Evolutionary conservation across 2,113 vertebrate genomes (phyloP), one percentile per base, ranked within the genome.

Genomic region (Gallinago jamesoni): DNA sequence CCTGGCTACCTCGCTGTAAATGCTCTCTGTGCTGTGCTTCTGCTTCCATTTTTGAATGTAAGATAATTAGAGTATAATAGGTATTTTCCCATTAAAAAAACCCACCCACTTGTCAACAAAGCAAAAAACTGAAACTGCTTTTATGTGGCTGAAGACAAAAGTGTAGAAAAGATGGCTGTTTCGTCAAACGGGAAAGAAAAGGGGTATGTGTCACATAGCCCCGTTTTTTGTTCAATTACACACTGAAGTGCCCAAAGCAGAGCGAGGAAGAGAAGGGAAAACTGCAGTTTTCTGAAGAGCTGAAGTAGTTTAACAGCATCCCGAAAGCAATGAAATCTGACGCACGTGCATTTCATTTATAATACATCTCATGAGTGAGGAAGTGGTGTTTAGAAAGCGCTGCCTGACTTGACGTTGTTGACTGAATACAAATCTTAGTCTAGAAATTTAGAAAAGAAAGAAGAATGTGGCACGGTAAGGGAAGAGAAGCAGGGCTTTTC

Each of bases 141-240:
- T 55, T 4, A 1, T 17, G 79, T 78, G 56, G 70, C 0, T 24
- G 85, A 72, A 62, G 78, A 21, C 33, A 31, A 50, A 55, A 57
- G 60, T 18, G 1, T 5, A 9, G 84, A 27, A 43, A n/a, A 90
- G 12, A 13, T 24, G 33, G 33, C 9, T 35, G 15, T n/a, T 62
- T 39, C 16, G 10, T 60, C 10, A 2, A 6, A 6, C 27, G 2
- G 13, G 19, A n/a, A 50, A 35, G 19, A n/a, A 50, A 35, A 18
- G 22, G 27, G 53, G 6, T 2, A 2, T 3, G 10, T 63, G 5
- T 33, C 73, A 2, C 60, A 18, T 6, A 37, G 48, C 53, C 62
- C 33, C 1, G 0, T 17, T 28, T 10, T 31, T 3, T 9, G 22
- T 56, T 43, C n/a, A 35, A 1, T 25, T 17, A 22, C 53, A 37